phyloP scores from a whole-genome alignment of 2,113 vertebrate species.

The Anguilla rostrata region DNA sequence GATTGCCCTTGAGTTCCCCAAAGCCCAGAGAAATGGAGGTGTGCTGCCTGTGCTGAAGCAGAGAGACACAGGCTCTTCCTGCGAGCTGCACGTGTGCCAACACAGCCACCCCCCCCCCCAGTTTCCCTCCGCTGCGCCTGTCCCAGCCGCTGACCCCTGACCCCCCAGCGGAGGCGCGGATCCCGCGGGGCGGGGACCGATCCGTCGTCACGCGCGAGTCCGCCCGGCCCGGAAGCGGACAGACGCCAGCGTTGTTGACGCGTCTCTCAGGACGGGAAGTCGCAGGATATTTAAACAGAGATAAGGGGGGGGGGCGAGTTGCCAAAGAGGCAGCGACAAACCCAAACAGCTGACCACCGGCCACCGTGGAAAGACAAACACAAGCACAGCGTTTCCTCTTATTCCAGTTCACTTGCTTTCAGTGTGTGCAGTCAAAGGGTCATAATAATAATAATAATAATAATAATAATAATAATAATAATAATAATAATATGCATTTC shows the following conservation, averaged over 20 bases:
- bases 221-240: conserved; percentile 53
- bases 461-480: too few relatives aligned
- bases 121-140: neutral
- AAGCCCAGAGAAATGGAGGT: too few relatives aligned
- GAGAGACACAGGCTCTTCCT: too few relatives aligned
- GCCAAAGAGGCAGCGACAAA: conserved; percentile 66
- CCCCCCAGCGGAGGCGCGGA: neutral
- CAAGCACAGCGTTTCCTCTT: neutral
- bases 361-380: conserved; percentile 66
- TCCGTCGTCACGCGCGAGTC: conserved; percentile 64
- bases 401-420: neutral
- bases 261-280: conserved; percentile 63
- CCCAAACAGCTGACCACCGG: conserved; percentile 63
- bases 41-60: too few relatives aligned
- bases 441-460: too few relatives aligned
- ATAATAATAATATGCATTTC: too few relatives aligned
- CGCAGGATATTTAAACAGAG: conserved; percentile 74
- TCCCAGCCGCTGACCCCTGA: conserved; percentile 37
- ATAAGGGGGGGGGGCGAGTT: conserved; percentile 54
- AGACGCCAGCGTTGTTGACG: conserved; percentile 63
- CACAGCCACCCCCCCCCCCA: neutral
- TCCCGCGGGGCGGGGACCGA: conserved; percentile 59
- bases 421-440: neutral
- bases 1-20: too few relatives aligned
- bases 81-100: too few relatives aligned